Evolutionary conservation across 1,140 invertebrate genomes (phyloP).

Genomic region (Diabrotica virgifera): DNA sequence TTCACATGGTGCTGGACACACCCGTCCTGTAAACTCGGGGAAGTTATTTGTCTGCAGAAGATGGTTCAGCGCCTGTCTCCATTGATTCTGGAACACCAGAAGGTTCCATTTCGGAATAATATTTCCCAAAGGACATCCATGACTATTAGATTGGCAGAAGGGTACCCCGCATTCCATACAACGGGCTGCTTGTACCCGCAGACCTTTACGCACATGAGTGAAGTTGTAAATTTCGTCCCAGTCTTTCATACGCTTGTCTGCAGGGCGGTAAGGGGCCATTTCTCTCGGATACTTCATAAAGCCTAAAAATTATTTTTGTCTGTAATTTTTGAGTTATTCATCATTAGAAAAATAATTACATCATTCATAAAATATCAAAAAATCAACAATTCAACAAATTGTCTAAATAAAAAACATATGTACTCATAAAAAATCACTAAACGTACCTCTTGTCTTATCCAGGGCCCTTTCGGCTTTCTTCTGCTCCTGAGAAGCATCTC

Average conservation of each 20-base stretch:
- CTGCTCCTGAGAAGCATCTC: slow-evolving; percentile 70
- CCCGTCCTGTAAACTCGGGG: slow-evolving; percentile 97
- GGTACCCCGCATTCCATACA: slow-evolving; percentile 99
- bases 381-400: no score
- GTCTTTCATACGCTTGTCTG: slow-evolving; percentile 81
- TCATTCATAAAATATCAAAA: no score
- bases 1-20: slow-evolving; percentile 98
- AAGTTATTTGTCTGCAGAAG: slow-evolving; percentile 98
- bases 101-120: slow-evolving; percentile 99
- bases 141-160: slow-evolving; percentile 91
- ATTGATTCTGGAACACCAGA: slow-evolving; percentile 90
- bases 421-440: slow-evolving; percentile 59
- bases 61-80: slow-evolving; percentile 94
- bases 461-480: slow-evolving; percentile 77
- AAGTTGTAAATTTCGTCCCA: slow-evolving; percentile 98
- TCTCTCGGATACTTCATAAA: slow-evolving; percentile 96
- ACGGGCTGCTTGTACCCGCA: slow-evolving; percentile 88
- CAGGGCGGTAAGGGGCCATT: slow-evolving; percentile 76
- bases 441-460: slow-evolving; percentile 88
- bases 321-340: no score
- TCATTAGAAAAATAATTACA: no score
- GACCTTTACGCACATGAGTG: slow-evolving; percentile 77
- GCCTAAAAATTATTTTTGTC: slow-evolving; percentile 52
- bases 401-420: no score
- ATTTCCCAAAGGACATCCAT: slow-evolving; percentile 96